Evolutionary conservation across 1,140 invertebrate genomes (phyloP).

Genomic region (Leptinotarsa texana): DNA sequence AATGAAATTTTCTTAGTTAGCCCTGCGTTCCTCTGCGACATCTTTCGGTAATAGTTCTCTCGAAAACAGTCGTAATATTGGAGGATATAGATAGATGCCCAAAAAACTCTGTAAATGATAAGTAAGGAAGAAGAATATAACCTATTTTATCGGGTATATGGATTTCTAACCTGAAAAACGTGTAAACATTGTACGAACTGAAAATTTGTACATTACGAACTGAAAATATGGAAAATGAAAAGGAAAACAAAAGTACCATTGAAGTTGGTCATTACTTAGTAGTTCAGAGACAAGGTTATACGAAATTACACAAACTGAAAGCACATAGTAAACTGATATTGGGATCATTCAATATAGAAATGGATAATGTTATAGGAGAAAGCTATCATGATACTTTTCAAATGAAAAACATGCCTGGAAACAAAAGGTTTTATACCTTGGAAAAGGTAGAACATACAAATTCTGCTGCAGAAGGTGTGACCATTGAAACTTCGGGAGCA

Average conservation of each 20-base stretch:
- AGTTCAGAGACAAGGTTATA: conserved; percentile 74
- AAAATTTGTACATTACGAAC: background rate
- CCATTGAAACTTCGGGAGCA: conserved; percentile 63
- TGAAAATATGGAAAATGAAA: conserved; percentile 18
- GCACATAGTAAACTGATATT: conserved; percentile 64
- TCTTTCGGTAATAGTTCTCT: too few relatives aligned
- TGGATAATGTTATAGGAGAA: conserved; percentile 71
- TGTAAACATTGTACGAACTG: too few relatives aligned
- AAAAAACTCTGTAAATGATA: too few relatives aligned
- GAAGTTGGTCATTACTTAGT: conserved; percentile 72
- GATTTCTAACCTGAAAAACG: conserved; percentile 10
- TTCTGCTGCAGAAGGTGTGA: conserved; percentile 59
- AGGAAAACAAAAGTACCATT: conserved; percentile 51
- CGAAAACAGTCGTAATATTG: too few relatives aligned
- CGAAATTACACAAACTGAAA: conserved; percentile 74
- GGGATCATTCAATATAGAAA: conserved; percentile 73
- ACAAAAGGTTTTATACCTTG: conserved; percentile 64
- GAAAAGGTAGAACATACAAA: conserved; percentile 59
- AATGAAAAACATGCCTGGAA: conserved; percentile 67
- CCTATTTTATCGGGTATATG: background rate
- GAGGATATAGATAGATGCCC: too few relatives aligned
- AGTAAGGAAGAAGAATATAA: background rate
- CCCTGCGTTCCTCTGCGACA: too few relatives aligned
- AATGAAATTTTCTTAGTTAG: too few relatives aligned
- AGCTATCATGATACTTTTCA: conserved; percentile 80